Conservation (phyloP, 1,140 invertebrate genomes). For the Temnothorax nylanderi region DNA sequence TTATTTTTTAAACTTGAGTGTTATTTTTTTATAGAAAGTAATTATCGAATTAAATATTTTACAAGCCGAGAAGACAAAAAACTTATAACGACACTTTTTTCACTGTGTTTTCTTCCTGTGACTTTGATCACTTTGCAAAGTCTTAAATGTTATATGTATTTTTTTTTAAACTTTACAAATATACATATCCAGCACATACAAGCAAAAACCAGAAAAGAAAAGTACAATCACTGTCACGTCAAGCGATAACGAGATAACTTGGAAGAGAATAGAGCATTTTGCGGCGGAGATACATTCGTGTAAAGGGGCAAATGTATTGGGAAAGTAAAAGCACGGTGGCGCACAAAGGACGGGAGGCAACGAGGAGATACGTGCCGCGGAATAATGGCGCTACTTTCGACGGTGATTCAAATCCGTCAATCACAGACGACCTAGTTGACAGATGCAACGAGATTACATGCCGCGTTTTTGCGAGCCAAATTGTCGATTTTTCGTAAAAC, state of each 20-base stretch:
- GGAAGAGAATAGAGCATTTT: slow-evolving; percentile 59
- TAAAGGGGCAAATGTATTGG: not conserved
- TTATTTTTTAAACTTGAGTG: not conserved
- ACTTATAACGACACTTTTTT: not conserved
- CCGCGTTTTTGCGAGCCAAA: slow-evolving; percentile 44
- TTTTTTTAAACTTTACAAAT: not conserved
- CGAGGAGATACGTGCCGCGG: slow-evolving; percentile 55
- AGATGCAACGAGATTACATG: slow-evolving; percentile 47
- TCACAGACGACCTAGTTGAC: slow-evolving; percentile 42
- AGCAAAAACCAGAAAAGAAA: slow-evolving; percentile 6
- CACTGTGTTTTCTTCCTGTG: not conserved
- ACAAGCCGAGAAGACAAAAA: not conserved
- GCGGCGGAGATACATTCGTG: not conserved
- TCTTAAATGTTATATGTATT: not conserved
- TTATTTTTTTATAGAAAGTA: not conserved
- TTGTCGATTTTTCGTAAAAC: slow-evolving; percentile 62
- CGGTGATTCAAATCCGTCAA: slow-evolving; percentile 64
- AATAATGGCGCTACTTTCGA: slow-evolving; percentile 71
- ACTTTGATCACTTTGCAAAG: not conserved
- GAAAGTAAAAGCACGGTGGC: not conserved
- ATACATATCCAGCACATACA: slow-evolving; percentile 13
- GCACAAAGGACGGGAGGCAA: slow-evolving; percentile 11
- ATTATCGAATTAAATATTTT: not conserved
- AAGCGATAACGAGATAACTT: slow-evolving; percentile 64
- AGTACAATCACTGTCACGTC: slow-evolving; percentile 58